These are phyloP conservation scores for Netelia virgata DNA, from an alignment of 2,888 invertebrate species.

Conservation along the genomic window DNA sequence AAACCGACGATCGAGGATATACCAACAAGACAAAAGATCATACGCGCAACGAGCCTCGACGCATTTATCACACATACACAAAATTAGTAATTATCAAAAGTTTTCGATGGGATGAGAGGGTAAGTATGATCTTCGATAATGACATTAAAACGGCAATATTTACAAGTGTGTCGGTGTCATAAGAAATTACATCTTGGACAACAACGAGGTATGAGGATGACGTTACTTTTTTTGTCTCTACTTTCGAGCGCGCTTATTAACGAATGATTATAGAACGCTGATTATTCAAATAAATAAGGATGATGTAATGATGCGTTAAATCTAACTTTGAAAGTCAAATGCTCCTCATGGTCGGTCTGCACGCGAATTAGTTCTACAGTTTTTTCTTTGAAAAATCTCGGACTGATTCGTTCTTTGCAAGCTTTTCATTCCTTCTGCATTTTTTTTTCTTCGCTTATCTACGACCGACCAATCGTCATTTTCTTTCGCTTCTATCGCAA, in stretches of 20 bases:
- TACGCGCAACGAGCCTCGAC: slow-evolving; percentile 51
- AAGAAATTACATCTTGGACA: not conserved
- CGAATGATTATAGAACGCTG: slow-evolving; percentile 32
- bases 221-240: not conserved
- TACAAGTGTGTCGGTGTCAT: slow-evolving; percentile 42
- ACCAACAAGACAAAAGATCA: not conserved
- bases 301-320: slow-evolving; percentile 26
- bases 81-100: slow-evolving; percentile 19
- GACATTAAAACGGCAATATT: slow-evolving; percentile 32
- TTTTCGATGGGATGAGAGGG: slow-evolving; percentile 50
- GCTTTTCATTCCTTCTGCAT: not conserved
- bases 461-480: slow-evolving; percentile 60
- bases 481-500: not conserved
- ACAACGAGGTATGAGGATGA: slow-evolving; percentile 21
- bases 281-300: slow-evolving; percentile 61
- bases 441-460: not conserved
- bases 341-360: slow-evolving; percentile 45
- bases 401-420: not conserved
- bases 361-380: not conserved
- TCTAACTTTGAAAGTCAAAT: slow-evolving; percentile 40
- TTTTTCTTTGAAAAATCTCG: not conserved
- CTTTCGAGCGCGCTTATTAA: not conserved
- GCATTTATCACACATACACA: slow-evolving; percentile 60
- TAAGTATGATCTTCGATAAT: slow-evolving; percentile 16
- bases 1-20: slow-evolving; percentile 9